A percentile compares a stretch with the other conserved stretches of the same genome.
phyloP scores from a whole-genome alignment of 2,797 vertebrate species.

The Acanthornis magna region DNA sequence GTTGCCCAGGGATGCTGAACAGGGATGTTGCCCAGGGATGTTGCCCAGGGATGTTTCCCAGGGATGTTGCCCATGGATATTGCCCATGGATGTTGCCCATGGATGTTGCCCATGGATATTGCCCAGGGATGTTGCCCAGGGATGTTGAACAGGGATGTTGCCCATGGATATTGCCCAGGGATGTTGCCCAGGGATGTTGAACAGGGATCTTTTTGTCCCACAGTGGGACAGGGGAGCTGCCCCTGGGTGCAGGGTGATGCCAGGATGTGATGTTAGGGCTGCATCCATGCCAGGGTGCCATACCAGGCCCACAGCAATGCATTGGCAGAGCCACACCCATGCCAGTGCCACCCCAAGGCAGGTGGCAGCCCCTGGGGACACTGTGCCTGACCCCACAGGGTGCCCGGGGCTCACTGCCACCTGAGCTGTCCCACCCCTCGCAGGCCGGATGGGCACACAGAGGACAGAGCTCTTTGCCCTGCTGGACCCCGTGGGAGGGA shows the following conservation, averaged over 20 bases:
- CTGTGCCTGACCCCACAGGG: accelerated
- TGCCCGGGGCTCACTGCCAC: background rate
- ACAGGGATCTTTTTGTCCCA: background rate
- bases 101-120: too few species aligned
- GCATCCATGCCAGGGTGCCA: background rate
- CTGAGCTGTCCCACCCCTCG: accelerated
- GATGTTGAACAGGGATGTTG: too few species aligned
- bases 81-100: background rate
- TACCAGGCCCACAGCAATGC: background rate
- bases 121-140: background rate
- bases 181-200: background rate
- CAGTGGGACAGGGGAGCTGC: background rate
- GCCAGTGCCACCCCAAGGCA: too few species aligned
- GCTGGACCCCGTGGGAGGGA: accelerated
- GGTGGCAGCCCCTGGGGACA: background rate
- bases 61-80: too few species aligned
- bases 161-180: background rate
- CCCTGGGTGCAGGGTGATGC: too few species aligned
- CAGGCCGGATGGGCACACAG: background rate
- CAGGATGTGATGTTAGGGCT: background rate
- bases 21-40: background rate
- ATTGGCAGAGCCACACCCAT: background rate
- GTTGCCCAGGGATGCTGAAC: too few species aligned
- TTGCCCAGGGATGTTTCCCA: background rate
- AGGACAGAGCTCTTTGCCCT: too few species aligned